phyloP scores from a whole-genome alignment of 1,140 invertebrate species.

The Phthorimaea operculella region DNA sequence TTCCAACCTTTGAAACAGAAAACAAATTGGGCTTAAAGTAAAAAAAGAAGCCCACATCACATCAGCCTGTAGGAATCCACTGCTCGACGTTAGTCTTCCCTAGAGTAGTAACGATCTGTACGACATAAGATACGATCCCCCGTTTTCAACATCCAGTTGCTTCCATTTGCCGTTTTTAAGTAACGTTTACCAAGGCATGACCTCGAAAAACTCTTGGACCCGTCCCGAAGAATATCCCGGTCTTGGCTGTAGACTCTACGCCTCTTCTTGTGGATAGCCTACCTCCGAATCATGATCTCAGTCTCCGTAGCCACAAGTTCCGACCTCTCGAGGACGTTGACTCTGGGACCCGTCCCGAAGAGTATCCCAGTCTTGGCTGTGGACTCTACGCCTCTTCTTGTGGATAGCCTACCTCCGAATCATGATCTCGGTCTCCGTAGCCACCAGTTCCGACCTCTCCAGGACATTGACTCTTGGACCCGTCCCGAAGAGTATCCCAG shows the following conservation, averaged over 20 bases:
- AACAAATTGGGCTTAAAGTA: no score
- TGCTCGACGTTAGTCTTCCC: no score
- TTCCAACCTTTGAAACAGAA: slow-evolving; percentile 19
- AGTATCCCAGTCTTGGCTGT: slow-evolving; percentile 22
- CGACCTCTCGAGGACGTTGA: slow-evolving; percentile 56
- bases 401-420: slow-evolving; percentile 32
- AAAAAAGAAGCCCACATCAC: no score
- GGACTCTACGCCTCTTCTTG: slow-evolving; percentile 37
- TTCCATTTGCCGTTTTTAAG: no score
- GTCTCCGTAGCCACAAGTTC: slow-evolving; percentile 62
- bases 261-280: slow-evolving; percentile 26
- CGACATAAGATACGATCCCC: no score
- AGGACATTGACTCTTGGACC: slow-evolving; percentile 52
- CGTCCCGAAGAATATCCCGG: background rate
- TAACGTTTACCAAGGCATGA: no score
- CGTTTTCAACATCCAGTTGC: no score
- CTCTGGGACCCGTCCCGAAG: slow-evolving; percentile 28
- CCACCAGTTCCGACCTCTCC: slow-evolving; percentile 58
- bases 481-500: background rate
- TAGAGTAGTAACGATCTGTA: no score
- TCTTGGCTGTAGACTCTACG: slow-evolving; percentile 39
- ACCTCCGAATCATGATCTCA: slow-evolving; percentile 40
- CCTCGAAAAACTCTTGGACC: slow-evolving; percentile 50
- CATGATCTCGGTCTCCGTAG: slow-evolving; percentile 59
- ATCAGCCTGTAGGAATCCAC: no score